Percentiles rank a stretch among this genome's conserved stretches.
Evolutionary conservation across 2,888 invertebrate genomes (phyloP).

Genomic region (Chromoteleia sp.): DNA sequence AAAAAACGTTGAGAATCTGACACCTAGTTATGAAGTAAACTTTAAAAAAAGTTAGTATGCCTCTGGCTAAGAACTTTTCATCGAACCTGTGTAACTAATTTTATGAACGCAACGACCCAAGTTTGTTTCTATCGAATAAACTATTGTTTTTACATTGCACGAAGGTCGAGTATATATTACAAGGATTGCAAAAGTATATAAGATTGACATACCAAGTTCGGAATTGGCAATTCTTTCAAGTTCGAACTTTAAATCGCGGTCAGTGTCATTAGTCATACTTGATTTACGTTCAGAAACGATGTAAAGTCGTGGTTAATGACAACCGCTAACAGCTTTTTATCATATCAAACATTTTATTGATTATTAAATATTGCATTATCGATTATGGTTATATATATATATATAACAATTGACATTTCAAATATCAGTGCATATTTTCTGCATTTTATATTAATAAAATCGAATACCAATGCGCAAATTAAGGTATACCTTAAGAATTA

Average conservation of each 20-base stretch:
- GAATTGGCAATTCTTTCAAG: slow-evolving; percentile 71
- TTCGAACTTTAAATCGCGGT: slow-evolving; percentile 75
- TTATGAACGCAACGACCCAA: slow-evolving; percentile 6
- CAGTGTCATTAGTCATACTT: slow-evolving; percentile 74
- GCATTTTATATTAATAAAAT: too few species aligned
- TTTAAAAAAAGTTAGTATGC: background rate
- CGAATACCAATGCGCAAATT: too few species aligned
- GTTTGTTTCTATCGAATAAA: slow-evolving; percentile 30
- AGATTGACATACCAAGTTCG: slow-evolving; percentile 60
- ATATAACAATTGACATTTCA: background rate
- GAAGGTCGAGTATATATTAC: slow-evolving; percentile 51
- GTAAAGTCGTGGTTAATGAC: slow-evolving; percentile 12
- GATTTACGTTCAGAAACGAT: slow-evolving; percentile 34
- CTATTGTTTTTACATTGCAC: slow-evolving; percentile 27
- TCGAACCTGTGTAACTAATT: slow-evolving; percentile 44
- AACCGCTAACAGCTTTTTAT: slow-evolving; percentile 21
- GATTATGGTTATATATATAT: background rate
- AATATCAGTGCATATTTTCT: too few species aligned
- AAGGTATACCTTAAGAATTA: too few species aligned
- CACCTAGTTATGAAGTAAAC: slow-evolving; percentile 6
- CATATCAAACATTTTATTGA: slow-evolving; percentile 14
- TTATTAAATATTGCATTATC: background rate
- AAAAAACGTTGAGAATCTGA: slow-evolving; percentile 3
- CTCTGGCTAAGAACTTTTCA: slow-evolving; percentile 13
- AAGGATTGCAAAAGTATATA: slow-evolving; percentile 47